These are phyloP conservation scores for Dynastes maya DNA, from an alignment of 2,888 invertebrate species.

Conservation along the genomic window DNA sequence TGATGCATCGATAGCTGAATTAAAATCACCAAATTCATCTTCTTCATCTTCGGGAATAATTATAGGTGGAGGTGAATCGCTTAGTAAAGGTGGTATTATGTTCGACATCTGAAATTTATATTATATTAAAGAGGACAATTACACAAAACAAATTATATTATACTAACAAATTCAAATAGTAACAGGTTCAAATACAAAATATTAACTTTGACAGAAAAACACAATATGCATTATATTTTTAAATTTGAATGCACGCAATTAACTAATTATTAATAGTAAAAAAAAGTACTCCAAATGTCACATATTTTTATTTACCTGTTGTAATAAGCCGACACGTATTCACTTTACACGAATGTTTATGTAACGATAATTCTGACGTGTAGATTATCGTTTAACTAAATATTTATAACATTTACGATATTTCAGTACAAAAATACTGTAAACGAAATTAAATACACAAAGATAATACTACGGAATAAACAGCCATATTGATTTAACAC, in stretches of 20 bases:
- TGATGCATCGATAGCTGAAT: slow-evolving; percentile 69
- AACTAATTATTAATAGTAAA: slow-evolving; percentile 1
- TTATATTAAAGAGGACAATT: neutral
- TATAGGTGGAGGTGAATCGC: slow-evolving; percentile 75
- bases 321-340: slow-evolving; percentile 45
- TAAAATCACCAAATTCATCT: slow-evolving; percentile 78
- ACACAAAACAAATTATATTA: no score
- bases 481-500: slow-evolving; percentile 49
- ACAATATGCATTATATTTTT: neutral
- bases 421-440: slow-evolving; percentile 29
- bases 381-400: slow-evolving; percentile 23
- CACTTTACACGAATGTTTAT: slow-evolving; percentile 37
- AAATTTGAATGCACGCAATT: slow-evolving; percentile 6
- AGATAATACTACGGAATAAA: slow-evolving; percentile 42
- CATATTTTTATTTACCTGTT: slow-evolving; percentile 48
- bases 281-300: slow-evolving; percentile 33
- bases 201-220: neutral
- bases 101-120: slow-evolving; percentile 66
- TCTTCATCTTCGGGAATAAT: slow-evolving; percentile 69
- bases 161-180: neutral
- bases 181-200: neutral
- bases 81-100: slow-evolving; percentile 74
- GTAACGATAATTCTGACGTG: slow-evolving; percentile 18
- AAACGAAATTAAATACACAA: slow-evolving; percentile 44
- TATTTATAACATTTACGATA: slow-evolving; percentile 29